Evolutionary conservation across 2,888 invertebrate species (phyloP).

Genomic region (Parascotia fuliginaria): DNA sequence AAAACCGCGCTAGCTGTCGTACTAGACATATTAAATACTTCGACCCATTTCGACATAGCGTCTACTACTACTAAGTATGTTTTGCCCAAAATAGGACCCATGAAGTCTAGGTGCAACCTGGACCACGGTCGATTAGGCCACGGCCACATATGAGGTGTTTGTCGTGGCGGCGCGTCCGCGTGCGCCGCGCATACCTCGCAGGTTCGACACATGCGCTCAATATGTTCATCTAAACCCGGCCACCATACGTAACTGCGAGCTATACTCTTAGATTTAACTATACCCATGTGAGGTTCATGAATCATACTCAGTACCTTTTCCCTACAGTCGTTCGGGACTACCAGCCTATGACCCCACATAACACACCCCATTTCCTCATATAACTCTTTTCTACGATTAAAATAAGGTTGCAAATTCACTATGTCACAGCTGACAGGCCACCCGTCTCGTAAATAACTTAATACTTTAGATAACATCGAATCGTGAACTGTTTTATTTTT

Average conservation of each 20-base stretch:
- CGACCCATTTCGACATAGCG: too few species aligned
- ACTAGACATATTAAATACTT: too few species aligned
- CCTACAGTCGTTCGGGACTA: not conserved
- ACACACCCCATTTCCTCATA: slow-evolving; percentile 2
- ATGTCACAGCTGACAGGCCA: slow-evolving; percentile 1
- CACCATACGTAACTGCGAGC: slow-evolving; percentile 3
- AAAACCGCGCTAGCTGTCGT: too few species aligned
- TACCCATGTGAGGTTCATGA: not conserved
- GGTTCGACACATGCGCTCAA: not conserved
- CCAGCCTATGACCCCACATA: slow-evolving; percentile 3
- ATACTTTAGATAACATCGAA: not conserved
- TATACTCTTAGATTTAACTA: not conserved
- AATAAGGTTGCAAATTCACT: not conserved
- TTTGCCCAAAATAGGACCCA: too few species aligned
- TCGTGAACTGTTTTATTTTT: not conserved
- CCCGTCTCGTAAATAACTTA: slow-evolving; percentile 3
- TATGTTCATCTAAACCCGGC: not conserved
- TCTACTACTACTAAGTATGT: too few species aligned
- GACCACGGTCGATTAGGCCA: too few species aligned
- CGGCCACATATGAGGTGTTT: too few species aligned
- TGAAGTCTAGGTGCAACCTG: too few species aligned
- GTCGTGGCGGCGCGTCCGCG: not conserved
- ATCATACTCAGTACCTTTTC: not conserved
- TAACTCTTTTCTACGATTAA: not conserved
- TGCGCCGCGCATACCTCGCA: not conserved